phyloP scores from a whole-genome alignment of 2,113 vertebrate species.

The Epinephelus fuscoguttatus region DNA sequence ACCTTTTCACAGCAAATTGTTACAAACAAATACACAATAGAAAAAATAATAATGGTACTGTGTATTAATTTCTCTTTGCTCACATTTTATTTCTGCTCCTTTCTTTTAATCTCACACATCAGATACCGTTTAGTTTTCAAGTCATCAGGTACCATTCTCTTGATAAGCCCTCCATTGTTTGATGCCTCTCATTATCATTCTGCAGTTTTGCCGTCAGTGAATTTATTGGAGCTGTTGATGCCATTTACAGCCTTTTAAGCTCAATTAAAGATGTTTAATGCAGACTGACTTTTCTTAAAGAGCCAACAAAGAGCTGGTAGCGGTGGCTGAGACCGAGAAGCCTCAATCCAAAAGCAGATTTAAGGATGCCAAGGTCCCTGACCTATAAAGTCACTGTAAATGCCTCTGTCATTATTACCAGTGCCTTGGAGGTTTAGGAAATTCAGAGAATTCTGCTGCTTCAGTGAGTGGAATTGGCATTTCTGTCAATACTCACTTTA shows the following conservation, averaged over 20 bases:
- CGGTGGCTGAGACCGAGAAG: slow-evolving; percentile 15
- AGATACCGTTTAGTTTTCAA: slow-evolving; percentile 3
- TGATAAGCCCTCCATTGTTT: slow-evolving; percentile 62
- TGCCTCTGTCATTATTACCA: slow-evolving; percentile 30
- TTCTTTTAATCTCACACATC: slow-evolving; percentile 37
- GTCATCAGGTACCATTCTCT: slow-evolving; percentile 46
- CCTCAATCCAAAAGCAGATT: slow-evolving; percentile 4
- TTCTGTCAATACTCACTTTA: slow-evolving; percentile 41
- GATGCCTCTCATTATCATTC: slow-evolving; percentile 68
- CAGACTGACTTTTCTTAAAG: slow-evolving; percentile 57
- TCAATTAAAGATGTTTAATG: slow-evolving; percentile 76
- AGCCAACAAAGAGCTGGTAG: slow-evolving; percentile 36
- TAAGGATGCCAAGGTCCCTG: neutral
- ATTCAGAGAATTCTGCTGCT: slow-evolving; percentile 16
- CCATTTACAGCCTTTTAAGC: slow-evolving; percentile 79
- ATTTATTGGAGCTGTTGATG: slow-evolving; percentile 71
- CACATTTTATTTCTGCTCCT: slow-evolving; percentile 35
- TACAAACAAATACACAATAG: slow-evolving; percentile 12
- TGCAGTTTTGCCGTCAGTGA: slow-evolving; percentile 43
- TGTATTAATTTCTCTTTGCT: slow-evolving; percentile 36
- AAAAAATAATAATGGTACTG: neutral
- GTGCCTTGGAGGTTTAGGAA: slow-evolving; percentile 27
- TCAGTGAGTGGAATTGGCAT: slow-evolving; percentile 35
- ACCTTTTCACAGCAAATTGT: neutral
- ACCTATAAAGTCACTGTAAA: slow-evolving; percentile 13